Evolutionary conservation across 2,888 invertebrate genomes (phyloP).

Genomic region (Euplexia lucipara): DNA sequence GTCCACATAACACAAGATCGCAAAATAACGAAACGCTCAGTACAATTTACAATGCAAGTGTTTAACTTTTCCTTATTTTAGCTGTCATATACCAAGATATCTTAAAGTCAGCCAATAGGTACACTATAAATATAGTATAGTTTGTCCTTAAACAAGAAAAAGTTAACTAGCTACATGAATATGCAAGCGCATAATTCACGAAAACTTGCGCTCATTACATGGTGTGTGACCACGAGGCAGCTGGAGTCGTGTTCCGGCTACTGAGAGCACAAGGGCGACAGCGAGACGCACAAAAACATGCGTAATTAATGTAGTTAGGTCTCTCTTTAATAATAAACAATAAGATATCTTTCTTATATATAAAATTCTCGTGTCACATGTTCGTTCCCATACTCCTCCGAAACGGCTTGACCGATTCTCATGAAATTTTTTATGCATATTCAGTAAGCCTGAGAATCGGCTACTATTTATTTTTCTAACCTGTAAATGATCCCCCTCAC

Average conservation of each 20-base stretch:
- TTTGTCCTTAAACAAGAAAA: slow-evolving; percentile 27
- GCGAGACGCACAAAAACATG: slow-evolving; percentile 29
- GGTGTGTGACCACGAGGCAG: slow-evolving; percentile 10
- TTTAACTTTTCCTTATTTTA: slow-evolving; percentile 14
- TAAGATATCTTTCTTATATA: too few species aligned
- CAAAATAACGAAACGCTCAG: background rate
- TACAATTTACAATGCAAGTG: background rate
- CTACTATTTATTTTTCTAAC: too few species aligned
- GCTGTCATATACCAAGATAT: slow-evolving; percentile 10
- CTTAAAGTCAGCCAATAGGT: slow-evolving; percentile 5
- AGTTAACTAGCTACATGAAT: slow-evolving; percentile 22
- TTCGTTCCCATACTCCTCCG: too few species aligned
- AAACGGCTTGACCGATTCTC: too few species aligned
- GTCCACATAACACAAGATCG: background rate
- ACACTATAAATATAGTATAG: background rate
- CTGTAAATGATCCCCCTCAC: too few species aligned
- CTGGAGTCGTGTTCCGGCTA: slow-evolving; percentile 43
- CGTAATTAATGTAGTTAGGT: slow-evolving; percentile 1
- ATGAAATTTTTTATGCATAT: too few species aligned
- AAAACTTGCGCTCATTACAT: slow-evolving; percentile 47
- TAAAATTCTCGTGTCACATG: too few species aligned
- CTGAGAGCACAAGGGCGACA: slow-evolving; percentile 27
- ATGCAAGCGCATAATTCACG: slow-evolving; percentile 39
- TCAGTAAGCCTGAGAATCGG: too few species aligned
- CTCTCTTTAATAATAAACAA: background rate